Percentiles rank a stretch among this genome's conserved stretches.
Evolutionary conservation across 1,140 invertebrate genomes (phyloP).

Genomic region (Amphibalanus amphitrite): DNA sequence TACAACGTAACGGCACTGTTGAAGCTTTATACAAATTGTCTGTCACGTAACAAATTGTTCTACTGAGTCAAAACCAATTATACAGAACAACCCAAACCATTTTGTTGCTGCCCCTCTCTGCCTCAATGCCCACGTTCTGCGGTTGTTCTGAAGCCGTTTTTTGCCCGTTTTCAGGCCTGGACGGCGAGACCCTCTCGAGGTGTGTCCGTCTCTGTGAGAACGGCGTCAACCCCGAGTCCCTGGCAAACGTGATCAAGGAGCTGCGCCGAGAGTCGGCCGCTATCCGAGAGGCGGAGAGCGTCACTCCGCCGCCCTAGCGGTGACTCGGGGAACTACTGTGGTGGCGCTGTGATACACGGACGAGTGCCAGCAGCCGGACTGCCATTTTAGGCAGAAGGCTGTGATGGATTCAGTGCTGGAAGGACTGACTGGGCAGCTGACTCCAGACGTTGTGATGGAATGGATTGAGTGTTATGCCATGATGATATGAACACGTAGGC

Average conservation of each 20-base stretch:
- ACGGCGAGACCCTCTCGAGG: constrained; percentile 54
- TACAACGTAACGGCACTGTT: neutral
- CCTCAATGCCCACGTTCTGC: neutral
- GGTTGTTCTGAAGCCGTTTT: neutral
- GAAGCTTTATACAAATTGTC: neutral
- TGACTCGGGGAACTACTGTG: too few relatives aligned
- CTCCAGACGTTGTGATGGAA: too few relatives aligned
- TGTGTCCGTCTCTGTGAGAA: constrained; percentile 66
- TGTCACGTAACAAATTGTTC: neutral
- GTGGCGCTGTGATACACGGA: too few relatives aligned
- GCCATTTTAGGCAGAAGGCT: too few relatives aligned
- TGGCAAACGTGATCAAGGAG: constrained; percentile 60
- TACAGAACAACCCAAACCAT: neutral
- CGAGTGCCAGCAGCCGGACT: too few relatives aligned
- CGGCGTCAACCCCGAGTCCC: constrained; percentile 63
- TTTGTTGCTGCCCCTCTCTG: neutral
- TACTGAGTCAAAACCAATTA: neutral
- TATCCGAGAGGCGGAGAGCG: neutral
- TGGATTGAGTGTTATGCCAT: too few relatives aligned
- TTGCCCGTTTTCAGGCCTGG: constrained; percentile 36
- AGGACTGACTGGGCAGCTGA: too few relatives aligned
- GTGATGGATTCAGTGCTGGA: too few relatives aligned
- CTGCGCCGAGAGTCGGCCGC: constrained; percentile 25
- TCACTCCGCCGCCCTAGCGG: neutral
- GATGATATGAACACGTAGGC: too few relatives aligned